Conservation (phyloP, 2,113 vertebrate genomes). For the Manacus vitellinus region DNA sequence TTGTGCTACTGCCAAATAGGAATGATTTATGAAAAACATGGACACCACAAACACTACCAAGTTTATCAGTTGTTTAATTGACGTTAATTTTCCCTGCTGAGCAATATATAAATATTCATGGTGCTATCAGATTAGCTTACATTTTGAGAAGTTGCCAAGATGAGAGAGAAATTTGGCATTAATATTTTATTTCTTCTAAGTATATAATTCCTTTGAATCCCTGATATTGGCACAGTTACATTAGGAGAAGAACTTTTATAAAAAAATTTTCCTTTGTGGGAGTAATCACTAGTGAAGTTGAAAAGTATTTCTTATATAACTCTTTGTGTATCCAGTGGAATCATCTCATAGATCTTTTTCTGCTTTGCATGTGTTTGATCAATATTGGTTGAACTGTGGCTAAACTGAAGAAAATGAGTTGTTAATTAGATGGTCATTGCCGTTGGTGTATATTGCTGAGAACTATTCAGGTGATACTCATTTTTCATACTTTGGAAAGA, state of each 20-base stretch:
- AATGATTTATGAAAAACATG: not conserved
- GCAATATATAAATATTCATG: slow-evolving; percentile 42
- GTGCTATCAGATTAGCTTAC: not conserved
- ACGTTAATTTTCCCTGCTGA: slow-evolving; percentile 11
- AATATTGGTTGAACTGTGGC: not conserved
- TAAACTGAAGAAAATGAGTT: not conserved
- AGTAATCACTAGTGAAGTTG: not conserved
- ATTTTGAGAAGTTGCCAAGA: slow-evolving; percentile 13
- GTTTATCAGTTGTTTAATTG: slow-evolving; percentile 32
- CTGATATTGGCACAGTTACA: not conserved
- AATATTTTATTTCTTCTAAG: slow-evolving; percentile 26
- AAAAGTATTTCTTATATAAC: not conserved
- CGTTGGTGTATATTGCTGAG: not conserved
- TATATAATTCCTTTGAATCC: not conserved
- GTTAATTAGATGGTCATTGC: not conserved
- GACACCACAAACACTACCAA: not conserved
- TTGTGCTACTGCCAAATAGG: not conserved
- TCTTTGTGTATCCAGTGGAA: not conserved
- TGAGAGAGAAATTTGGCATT: not conserved
- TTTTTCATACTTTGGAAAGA: not conserved
- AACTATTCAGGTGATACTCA: rapidly evolving
- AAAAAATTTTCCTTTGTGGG: not conserved
- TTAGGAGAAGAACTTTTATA: not conserved
- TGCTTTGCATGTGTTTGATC: not conserved
- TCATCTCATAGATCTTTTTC: not conserved